Base-by-base conservation (phyloP, 2,113 vertebrate species). In the Labrus mixtus region DNA sequence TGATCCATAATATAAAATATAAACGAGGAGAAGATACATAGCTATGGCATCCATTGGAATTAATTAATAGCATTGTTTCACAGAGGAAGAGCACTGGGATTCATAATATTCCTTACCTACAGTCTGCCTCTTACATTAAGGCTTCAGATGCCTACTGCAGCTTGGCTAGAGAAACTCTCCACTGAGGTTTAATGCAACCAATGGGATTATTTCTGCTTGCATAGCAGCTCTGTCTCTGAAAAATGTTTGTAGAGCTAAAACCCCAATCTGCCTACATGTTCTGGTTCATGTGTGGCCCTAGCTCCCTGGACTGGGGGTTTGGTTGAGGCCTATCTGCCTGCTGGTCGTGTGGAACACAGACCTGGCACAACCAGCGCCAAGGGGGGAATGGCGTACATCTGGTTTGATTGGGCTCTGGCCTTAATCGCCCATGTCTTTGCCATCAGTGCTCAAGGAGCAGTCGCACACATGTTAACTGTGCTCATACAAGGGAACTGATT, bases 401-500 rank as follows among this genome's bases (percentile, higher is more conserved):
- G 88, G 79, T 91, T 87, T 91, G 90, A 91, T 92, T 93, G 88
- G 88, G 84, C 82, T 78, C 77, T 75, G 86, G 87, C 90, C 81
- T 84, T 87, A 89, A 87, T 87, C 71, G 72, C 72, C 76, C 58
- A 54, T 63, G 76, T 68, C 84, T 68, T 75, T 86, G 85, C 88
- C 91, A 92, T 92, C 91, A 91, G 88, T 9, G 70, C 78, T 91
- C 72, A 89, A 92, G 89, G 83, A 91, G 85, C 84, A 85, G 87
- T 66, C 81, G 72, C 85, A 87, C 81, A 86, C 87, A 79, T 86
- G 83, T 88, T 90, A 87, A 81, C 84, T 71, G 76, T 72, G 79
- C 79, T 78, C 78, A 61, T 81, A 92, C 88, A 92, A 90, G 86
- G 77, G 88, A 87, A 84, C 89, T 92, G 91, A 93, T 93, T 93